Conservation (phyloP, 1,140 invertebrate species). For the Drosophila ambigua region DNA sequence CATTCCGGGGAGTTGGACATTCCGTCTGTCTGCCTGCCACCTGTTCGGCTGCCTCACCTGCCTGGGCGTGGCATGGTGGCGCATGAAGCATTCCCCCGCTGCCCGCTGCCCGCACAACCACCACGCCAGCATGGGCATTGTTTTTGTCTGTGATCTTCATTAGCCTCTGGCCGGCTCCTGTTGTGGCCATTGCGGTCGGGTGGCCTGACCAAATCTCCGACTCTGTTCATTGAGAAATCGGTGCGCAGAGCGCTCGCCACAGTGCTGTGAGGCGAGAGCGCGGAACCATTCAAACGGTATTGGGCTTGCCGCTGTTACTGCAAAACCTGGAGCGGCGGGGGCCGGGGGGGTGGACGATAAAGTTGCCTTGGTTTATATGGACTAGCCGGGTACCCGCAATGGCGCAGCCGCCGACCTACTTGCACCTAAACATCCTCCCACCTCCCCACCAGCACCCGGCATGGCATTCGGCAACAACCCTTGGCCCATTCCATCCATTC, state of each 20-base stretch:
- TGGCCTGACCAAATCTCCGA: constrained; percentile 9
- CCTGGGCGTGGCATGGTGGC: background rate
- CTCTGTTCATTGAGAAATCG: constrained; percentile 7
- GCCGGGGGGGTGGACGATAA: no score
- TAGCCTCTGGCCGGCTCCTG: no score
- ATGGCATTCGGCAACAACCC: no score
- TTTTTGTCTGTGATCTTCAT: no score
- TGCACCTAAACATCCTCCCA: background rate
- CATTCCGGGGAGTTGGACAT: constrained; percentile 61
- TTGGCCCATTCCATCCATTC: background rate
- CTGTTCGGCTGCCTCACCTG: constrained; percentile 29
- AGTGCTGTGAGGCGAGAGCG: no score
- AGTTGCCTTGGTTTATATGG: no score
- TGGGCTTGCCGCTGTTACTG: no score
- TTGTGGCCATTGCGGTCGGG: constrained; percentile 23
- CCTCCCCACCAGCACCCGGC: background rate
- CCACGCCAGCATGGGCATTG: constrained; percentile 4
- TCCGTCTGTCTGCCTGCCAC: constrained; percentile 54
- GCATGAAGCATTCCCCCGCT: background rate
- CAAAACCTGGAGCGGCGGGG: no score
- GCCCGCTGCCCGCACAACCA: constrained; percentile 7
- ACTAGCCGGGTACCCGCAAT: no score
- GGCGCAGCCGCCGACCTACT: no score
- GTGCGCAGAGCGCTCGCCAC: no score
- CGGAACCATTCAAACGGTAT: no score